phyloP scores from a whole-genome alignment of 2,888 invertebrate species.

The Drosophila nr. medialis region DNA sequence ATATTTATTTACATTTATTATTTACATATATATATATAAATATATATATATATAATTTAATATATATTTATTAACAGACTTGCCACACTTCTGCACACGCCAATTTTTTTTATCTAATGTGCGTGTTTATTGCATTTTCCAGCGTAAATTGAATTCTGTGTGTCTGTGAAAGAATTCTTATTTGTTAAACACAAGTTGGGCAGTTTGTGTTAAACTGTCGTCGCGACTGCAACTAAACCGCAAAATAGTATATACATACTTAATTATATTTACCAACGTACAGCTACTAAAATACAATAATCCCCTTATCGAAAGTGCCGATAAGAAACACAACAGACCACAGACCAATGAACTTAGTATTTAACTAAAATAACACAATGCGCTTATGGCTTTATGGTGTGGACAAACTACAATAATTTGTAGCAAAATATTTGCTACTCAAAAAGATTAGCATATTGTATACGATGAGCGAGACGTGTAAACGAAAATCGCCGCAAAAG shows the following conservation, averaged over 20 bases:
- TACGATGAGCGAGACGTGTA: slow-evolving; percentile 35
- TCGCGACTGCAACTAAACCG: slow-evolving; percentile 13
- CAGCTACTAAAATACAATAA: slow-evolving; percentile 3
- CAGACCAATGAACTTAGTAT: slow-evolving; percentile 16
- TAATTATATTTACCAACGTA: background rate
- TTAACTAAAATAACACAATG: slow-evolving; percentile 35
- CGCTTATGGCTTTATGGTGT: slow-evolving; percentile 39
- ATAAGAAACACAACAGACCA: slow-evolving; percentile 43
- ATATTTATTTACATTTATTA: background rate
- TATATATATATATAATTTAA: background rate
- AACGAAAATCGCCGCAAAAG: slow-evolving; percentile 19
- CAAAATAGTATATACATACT: slow-evolving; percentile 1
- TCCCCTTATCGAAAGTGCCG: slow-evolving; percentile 45
- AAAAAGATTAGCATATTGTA: slow-evolving; percentile 43
- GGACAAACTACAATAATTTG: slow-evolving; percentile 21
- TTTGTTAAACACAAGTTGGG: slow-evolving; percentile 5
- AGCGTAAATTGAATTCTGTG: slow-evolving; percentile 32
- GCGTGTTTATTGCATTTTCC: slow-evolving; percentile 52
- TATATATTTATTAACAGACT: background rate
- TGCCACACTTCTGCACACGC: background rate
- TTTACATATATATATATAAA: background rate
- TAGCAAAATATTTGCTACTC: slow-evolving; percentile 16
- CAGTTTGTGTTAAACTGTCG: slow-evolving; percentile 28
- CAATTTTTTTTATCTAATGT: slow-evolving; percentile 31
- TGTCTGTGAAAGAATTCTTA: slow-evolving; percentile 27